Base-by-base conservation (phyloP, 2,797 vertebrate genomes). In the Cichlasoma orientale region DNA sequence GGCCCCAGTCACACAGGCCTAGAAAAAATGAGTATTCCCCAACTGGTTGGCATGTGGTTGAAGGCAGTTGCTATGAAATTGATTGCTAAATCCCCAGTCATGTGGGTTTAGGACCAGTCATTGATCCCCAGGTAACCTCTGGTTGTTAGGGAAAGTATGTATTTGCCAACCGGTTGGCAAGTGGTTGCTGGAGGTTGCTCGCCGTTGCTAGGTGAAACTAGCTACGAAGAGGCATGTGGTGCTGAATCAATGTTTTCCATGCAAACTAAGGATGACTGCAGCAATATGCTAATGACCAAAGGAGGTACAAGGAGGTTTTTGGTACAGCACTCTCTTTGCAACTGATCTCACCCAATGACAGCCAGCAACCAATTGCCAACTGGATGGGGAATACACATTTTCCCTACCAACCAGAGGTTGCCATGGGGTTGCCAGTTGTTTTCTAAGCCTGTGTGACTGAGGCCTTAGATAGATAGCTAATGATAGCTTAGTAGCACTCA, bases 61-160 rank as follows among this genome's bases (percentile, higher is more conserved):
- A 41, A 47, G 61, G 41, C 0, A 66, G 47, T 47, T 47, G 61
- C 38, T 27, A 27, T 47, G 38, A 47, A 47, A 27, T 41, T 66
- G 61, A 27, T 66, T 66, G 23, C 61, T 66, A 66, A 66, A 47
- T 23, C 23, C 25, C 23, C 38, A 47, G 61, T 44, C 21, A 63
- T 1, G 3, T 14, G 11, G 25, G 14, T 8, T 18, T 38, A 7
- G 59, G 8, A 63, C 41, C 59, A 63, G 38, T 44, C 21, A 63
- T 21, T 23, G 59, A 44, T 66, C 9, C 38, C 38, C 38, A 23
- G 38, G 23, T 18, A 66, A 25, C 59, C 59, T 44, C 14, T 66
- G 14, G 8, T 47, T 8, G 11, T 44, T 0, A 41, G 38, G 61
- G 16, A 41, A 63, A 63, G 1, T 5, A 12, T 44, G 21, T 38